Percentiles rank a stretch among this genome's conserved stretches.
phyloP scores from a whole-genome alignment of 30 jellyfish, hydroid and myxozoan genomes.

The Hydra vulgaris region DNA sequence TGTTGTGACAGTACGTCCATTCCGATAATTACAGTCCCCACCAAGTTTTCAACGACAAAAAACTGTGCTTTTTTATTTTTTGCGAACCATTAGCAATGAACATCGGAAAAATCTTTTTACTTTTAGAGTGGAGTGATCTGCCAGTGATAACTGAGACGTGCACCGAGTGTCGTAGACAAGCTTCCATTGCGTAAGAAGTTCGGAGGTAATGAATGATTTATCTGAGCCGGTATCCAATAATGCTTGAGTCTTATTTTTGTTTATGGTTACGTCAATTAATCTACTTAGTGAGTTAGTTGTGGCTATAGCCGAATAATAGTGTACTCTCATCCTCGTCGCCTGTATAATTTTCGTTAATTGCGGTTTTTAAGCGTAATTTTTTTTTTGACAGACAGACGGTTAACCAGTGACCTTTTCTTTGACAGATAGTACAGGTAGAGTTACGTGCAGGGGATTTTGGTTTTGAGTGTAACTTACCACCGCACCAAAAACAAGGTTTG shows the following conservation, averaged over 20 bases:
- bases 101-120: background rate
- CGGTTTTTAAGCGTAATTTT: background rate
- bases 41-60: conserved; percentile 1
- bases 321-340: background rate
- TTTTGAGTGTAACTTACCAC: background rate
- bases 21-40: conserved; percentile 27
- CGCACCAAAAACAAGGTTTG: background rate
- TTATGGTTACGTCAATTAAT: background rate
- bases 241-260: background rate
- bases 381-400: background rate
- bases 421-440: background rate
- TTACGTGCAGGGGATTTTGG: background rate
- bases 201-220: background rate
- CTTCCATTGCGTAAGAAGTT: background rate
- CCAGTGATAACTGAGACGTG: background rate
- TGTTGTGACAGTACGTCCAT: conserved; percentile 35
- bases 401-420: background rate
- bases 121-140: background rate
- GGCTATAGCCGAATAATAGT: background rate
- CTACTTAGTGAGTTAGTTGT: background rate
- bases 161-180: background rate
- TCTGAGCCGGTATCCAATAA: background rate
- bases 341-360: background rate
- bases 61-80: background rate
- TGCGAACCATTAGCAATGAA: background rate